Evolutionary conservation across 2,888 invertebrate genomes (phyloP).

Genomic region (Ormia ochracea): DNA sequence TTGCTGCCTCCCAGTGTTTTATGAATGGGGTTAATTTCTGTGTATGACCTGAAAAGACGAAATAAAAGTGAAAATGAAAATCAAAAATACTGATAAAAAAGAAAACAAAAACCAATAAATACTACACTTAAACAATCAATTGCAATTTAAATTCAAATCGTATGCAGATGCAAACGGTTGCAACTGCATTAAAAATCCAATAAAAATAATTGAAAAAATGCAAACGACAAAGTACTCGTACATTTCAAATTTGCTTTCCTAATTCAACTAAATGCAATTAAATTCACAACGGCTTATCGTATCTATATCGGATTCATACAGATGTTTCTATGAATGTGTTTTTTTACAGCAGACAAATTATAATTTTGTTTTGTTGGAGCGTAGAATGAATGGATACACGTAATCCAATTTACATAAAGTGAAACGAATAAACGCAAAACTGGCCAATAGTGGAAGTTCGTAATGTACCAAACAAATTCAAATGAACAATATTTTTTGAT

Average conservation of each 20-base stretch:
- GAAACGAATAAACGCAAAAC: neutral
- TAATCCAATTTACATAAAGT: constrained; percentile 33
- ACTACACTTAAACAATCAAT: neutral
- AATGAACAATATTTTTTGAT: neutral
- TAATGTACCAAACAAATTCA: neutral
- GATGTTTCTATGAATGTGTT: neutral
- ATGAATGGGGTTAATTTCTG: constrained; percentile 84
- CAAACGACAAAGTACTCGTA: neutral
- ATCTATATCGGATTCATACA: neutral
- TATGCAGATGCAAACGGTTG: constrained; percentile 14
- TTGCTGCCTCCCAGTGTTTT: constrained; percentile 87
- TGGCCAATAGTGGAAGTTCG: constrained; percentile 3
- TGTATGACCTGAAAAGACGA: constrained; percentile 78
- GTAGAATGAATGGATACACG: constrained; percentile 14
- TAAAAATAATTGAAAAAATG: constrained; percentile 12
- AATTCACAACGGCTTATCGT: neutral
- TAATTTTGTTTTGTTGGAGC: constrained; percentile 11
- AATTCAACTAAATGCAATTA: neutral
- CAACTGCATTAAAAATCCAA: constrained; percentile 37
- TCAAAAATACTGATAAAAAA: no score
- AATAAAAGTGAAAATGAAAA: constrained; percentile 30
- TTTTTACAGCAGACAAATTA: constrained; percentile 4
- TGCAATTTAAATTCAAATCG: constrained; percentile 4
- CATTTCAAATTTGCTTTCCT: neutral
- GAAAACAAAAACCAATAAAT: constrained; percentile 29